These are phyloP conservation scores for Diphyllodes magnificus DNA, from an alignment of 2,113 vertebrate genomes.

Conservation along the genomic window DNA sequence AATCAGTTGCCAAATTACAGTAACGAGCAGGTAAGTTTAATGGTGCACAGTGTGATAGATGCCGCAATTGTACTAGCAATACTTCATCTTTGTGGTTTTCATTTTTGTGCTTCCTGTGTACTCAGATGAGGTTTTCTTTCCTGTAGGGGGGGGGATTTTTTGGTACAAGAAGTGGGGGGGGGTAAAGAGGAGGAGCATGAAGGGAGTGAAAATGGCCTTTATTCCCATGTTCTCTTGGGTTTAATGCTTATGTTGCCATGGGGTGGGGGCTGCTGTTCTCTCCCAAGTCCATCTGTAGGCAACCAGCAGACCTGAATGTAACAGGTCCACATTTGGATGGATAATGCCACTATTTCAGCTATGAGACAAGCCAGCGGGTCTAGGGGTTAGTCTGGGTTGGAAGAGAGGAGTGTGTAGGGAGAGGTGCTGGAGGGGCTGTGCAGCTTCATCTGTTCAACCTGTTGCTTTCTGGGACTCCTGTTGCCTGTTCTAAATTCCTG, in stretches of 20 bases:
- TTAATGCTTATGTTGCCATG: accelerated
- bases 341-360: neutral
- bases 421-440: neutral
- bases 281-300: neutral
- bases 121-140: neutral
- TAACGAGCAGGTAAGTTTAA: neutral
- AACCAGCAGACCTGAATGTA: neutral
- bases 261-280: neutral
- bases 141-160: neutral
- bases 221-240: neutral
- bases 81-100: neutral
- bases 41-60: neutral
- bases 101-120: neutral
- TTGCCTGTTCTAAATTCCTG: neutral
- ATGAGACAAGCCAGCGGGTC: neutral
- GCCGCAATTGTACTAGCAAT: neutral
- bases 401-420: neutral
- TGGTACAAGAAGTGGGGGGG: accelerated
- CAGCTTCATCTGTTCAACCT: neutral
- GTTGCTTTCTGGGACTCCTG: neutral
- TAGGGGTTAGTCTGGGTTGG: neutral
- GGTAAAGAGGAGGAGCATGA: neutral
- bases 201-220: neutral
- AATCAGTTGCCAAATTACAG: neutral
- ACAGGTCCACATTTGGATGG: neutral